A percentile compares a stretch with the other conserved stretches of the same genome.
Conservation (phyloP, 2,888 invertebrate species). For the Teinopalpus imperialis region DNA sequence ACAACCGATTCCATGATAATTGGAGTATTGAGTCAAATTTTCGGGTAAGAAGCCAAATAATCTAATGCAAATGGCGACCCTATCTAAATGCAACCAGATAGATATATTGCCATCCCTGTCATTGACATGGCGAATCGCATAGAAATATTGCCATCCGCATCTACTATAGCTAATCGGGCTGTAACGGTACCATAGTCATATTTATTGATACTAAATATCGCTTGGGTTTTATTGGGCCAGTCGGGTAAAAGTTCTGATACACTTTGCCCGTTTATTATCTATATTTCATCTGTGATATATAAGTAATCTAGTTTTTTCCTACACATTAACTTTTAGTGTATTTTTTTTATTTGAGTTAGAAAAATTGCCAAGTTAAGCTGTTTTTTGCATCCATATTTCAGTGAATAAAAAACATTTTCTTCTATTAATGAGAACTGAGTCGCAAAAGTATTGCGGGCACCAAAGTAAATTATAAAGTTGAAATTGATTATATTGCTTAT, state of each 20-base stretch:
- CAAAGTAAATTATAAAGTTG: too few species aligned
- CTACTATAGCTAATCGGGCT: conserved; percentile 47
- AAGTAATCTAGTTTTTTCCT: too few species aligned
- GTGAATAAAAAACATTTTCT: too few species aligned
- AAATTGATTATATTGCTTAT: too few species aligned
- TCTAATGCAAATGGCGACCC: conserved; percentile 24
- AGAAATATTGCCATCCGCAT: conserved; percentile 38
- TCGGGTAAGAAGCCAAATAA: conserved; percentile 5
- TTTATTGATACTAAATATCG: conserved; percentile 74
- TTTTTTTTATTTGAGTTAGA: too few species aligned
- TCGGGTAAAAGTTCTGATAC: conserved; percentile 58
- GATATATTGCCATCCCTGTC: conserved; percentile 42
- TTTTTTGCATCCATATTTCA: too few species aligned
- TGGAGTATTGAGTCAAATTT: too few species aligned
- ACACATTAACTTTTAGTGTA: too few species aligned
- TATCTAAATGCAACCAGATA: conserved; percentile 43
- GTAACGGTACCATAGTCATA: conserved; percentile 63
- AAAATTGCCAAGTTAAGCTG: too few species aligned
- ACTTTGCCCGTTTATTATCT: conserved; percentile 35
- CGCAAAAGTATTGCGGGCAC: too few species aligned
- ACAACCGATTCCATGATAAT: too few species aligned
- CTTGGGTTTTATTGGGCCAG: conserved; percentile 63
- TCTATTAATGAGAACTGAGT: too few species aligned
- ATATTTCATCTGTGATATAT: conserved; percentile 7
- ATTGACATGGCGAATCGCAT: conserved; percentile 40